Conservation (phyloP, 2,888 invertebrate species). For the Choreutis nemorana region DNA sequence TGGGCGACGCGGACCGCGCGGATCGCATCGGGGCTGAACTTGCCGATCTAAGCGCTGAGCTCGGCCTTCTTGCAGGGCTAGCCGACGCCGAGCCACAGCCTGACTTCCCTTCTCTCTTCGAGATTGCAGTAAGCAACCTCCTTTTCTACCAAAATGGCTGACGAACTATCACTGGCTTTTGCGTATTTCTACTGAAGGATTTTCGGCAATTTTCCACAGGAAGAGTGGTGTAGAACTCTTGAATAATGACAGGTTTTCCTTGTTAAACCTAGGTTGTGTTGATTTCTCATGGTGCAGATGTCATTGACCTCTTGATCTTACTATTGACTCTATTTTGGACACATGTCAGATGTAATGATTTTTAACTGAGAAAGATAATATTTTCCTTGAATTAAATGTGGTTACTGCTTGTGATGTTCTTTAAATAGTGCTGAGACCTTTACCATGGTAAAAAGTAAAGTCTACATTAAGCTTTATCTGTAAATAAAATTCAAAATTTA, state of each 20-base stretch:
- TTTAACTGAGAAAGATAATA: too few species aligned
- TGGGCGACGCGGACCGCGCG: slow-evolving; percentile 48
- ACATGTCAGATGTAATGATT: too few species aligned
- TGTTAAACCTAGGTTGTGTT: too few species aligned
- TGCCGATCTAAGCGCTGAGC: slow-evolving; percentile 50
- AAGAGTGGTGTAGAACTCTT: slow-evolving; percentile 1
- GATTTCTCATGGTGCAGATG: too few species aligned
- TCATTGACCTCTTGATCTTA: too few species aligned
- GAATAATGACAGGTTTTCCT: neutral
- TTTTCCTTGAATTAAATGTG: too few species aligned
- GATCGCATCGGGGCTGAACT: slow-evolving; percentile 52
- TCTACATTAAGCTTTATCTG: too few species aligned
- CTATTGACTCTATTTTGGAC: too few species aligned
- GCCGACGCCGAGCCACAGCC: slow-evolving; percentile 46
- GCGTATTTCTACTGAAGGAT: slow-evolving; percentile 3
- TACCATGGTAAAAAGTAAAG: too few species aligned
- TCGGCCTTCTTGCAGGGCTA: slow-evolving; percentile 49
- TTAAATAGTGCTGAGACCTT: too few species aligned
- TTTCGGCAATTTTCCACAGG: slow-evolving; percentile 6
- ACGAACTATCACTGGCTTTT: slow-evolving; percentile 10
- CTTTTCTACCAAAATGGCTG: slow-evolving; percentile 26
- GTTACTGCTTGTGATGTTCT: too few species aligned
- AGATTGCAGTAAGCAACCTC: slow-evolving; percentile 45
- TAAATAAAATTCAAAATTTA: too few species aligned
- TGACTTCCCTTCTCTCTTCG: slow-evolving; percentile 50